Evolutionary conservation across 2,888 invertebrate genomes (phyloP), one percentile per base, ranked within the genome.

Genomic region (Troglohyphantes excavatus): DNA sequence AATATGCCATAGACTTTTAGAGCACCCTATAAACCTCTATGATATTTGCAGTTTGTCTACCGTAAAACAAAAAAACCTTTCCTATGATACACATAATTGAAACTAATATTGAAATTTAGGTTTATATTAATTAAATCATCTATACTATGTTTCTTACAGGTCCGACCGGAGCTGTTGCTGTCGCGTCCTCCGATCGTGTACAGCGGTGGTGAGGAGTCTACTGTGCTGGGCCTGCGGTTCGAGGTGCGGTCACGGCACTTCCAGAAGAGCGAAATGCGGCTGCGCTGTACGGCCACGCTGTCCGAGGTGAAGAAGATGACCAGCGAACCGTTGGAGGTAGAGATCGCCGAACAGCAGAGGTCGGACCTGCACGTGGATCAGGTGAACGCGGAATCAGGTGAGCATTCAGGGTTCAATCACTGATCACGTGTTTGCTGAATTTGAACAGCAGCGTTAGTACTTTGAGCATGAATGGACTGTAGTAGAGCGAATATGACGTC

Each of bases 281-380:
- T 91, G 9, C 70, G 88, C 19, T 91, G 91, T 67, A 91, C 91
- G 13, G 91, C 91, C 46, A 91, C 91, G 11, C 46, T 91, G 26
- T 86, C 90, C 11, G 88, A 90, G 53, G 90, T 91, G 11, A 91
- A 85, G 67, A 83, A 79, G 61, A 91, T 87, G 76, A 79, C 87
- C 17, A 91, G 91, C 26, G 87, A 90, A n/a, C 83, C 83, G 0
- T 59, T 84, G 9, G 91, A 91, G 29, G 90, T 81, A n/a, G 90
- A 88, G 21, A 89, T 82, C 21, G 87, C 85, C 13, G 76, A 87
- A 27, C 85, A 85, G 79, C 90, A 91, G 70, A 79, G 82, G 39
- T 91, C 90, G 19, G 90, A 85, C 75, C 65, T 91, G 2, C 91
- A 90, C 21, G 90, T 90, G 19, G 86, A 83, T 61, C 81, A 81